These are phyloP conservation scores for Mallateleia sp. DNA, from an alignment of 2,888 invertebrate species.

Conservation along the genomic window DNA sequence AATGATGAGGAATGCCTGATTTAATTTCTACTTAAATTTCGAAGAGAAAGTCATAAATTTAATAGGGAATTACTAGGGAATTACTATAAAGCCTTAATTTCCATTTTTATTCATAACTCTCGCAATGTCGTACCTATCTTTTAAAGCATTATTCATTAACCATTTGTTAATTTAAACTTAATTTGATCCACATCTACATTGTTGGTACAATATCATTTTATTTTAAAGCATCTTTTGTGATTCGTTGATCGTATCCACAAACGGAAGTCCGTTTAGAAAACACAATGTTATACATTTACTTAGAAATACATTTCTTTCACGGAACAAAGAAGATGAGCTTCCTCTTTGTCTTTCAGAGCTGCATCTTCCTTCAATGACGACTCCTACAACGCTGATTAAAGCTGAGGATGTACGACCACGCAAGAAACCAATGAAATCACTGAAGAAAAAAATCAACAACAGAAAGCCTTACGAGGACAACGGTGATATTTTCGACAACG, in stretches of 20 bases:
- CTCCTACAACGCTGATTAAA: slow-evolving; percentile 83
- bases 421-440: slow-evolving; percentile 81
- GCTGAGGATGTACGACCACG: slow-evolving; percentile 83
- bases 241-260: not conserved
- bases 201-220: too few relatives aligned
- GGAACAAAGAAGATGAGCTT: slow-evolving; percentile 14
- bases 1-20: too few relatives aligned
- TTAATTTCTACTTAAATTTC: too few relatives aligned
- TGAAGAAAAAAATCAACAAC: slow-evolving; percentile 82
- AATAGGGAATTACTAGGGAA: too few relatives aligned
- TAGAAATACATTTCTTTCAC: not conserved
- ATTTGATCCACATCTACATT: too few relatives aligned
- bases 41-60: too few relatives aligned
- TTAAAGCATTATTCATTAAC: too few relatives aligned
- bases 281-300: slow-evolving; percentile 12
- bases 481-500: slow-evolving; percentile 66
- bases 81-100: too few relatives aligned
- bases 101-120: too few relatives aligned
- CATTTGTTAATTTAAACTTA: too few relatives aligned
- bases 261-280: not conserved
- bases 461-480: slow-evolving; percentile 74
- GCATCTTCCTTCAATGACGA: slow-evolving; percentile 80
- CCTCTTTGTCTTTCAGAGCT: slow-evolving; percentile 63
- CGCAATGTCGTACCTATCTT: too few relatives aligned
- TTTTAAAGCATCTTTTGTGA: too few relatives aligned